phyloP scores from a whole-genome alignment of 1,140 invertebrate species.

The Drosophila insularis region DNA sequence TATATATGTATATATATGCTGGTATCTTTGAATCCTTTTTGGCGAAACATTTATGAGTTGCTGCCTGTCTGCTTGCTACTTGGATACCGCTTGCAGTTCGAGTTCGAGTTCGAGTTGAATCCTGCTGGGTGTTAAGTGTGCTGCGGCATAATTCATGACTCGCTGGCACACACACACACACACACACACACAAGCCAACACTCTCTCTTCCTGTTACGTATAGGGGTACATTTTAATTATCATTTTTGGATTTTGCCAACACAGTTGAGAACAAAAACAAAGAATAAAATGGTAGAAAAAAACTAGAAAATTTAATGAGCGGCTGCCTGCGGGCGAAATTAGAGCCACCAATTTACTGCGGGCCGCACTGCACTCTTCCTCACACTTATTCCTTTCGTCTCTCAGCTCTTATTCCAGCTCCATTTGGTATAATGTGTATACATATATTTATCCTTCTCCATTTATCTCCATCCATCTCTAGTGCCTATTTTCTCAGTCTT shows the following conservation, averaged over 20 bases:
- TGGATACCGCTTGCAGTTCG: too few species aligned
- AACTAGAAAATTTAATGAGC: slow-evolving; percentile 24
- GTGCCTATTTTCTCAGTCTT: not conserved
- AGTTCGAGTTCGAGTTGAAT: not conserved
- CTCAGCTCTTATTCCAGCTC: not conserved
- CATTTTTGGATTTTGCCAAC: slow-evolving; percentile 13
- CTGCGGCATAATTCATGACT: slow-evolving; percentile 19
- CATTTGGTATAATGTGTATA: not conserved
- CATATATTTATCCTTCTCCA: not conserved
- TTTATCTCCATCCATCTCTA: not conserved
- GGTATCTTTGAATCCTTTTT: slow-evolving; percentile 5
- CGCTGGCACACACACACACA: slow-evolving; percentile 4
- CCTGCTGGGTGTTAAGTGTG: slow-evolving; percentile 22
- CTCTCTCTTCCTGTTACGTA: not conserved
- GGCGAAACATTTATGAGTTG: slow-evolving; percentile 21
- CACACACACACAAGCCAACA: not conserved
- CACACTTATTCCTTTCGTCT: not conserved
- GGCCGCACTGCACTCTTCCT: not conserved
- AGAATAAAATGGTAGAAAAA: not conserved
- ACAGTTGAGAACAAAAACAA: not conserved
- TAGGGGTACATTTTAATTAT: slow-evolving; percentile 19
- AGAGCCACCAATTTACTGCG: slow-evolving; percentile 18
- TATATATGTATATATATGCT: not conserved
- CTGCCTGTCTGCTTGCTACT: not conserved
- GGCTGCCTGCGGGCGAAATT: slow-evolving; percentile 13